Evolutionary conservation across 2,888 invertebrate genomes (phyloP).

Genomic region (Lumbricus terrestris): DNA sequence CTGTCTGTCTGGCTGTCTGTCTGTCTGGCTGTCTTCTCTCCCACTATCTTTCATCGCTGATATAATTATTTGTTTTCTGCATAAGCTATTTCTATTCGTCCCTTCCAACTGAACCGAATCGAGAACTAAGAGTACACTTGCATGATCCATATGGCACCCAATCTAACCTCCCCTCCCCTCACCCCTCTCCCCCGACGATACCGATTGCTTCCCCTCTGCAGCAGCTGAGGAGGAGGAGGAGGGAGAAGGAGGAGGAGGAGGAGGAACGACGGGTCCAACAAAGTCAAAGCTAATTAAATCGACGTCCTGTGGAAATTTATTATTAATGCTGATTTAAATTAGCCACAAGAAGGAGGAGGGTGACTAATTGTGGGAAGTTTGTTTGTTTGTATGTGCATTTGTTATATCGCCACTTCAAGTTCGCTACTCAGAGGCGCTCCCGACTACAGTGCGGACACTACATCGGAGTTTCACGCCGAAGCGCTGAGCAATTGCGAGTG

Average conservation of each 20-base stretch:
- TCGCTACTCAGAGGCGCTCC: too few species aligned
- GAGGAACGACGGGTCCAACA: not conserved
- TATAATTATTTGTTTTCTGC: not conserved
- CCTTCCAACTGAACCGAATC: not conserved
- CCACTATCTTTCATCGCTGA: not conserved
- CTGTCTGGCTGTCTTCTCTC: not conserved
- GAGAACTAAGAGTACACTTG: not conserved
- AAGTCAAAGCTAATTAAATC: not conserved
- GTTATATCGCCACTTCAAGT: too few species aligned
- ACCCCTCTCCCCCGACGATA: too few species aligned
- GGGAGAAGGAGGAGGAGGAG: not conserved
- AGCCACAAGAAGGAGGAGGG: too few species aligned
- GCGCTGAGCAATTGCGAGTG: too few species aligned
- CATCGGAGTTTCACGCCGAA: too few species aligned
- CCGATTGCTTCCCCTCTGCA: not conserved
- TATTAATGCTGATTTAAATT: not conserved
- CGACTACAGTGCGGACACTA: too few species aligned
- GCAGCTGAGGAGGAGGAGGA: too few species aligned
- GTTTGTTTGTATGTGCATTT: too few species aligned
- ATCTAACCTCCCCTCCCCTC: too few species aligned
- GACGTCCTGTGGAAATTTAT: too few species aligned
- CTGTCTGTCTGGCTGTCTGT: too few species aligned
- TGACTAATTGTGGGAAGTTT: conserved; percentile 3
- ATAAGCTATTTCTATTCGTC: not conserved
- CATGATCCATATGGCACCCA: not conserved